These are phyloP conservation scores for Drosophila auraria DNA, from an alignment of 1,140 invertebrate species.

Conservation along the genomic window DNA sequence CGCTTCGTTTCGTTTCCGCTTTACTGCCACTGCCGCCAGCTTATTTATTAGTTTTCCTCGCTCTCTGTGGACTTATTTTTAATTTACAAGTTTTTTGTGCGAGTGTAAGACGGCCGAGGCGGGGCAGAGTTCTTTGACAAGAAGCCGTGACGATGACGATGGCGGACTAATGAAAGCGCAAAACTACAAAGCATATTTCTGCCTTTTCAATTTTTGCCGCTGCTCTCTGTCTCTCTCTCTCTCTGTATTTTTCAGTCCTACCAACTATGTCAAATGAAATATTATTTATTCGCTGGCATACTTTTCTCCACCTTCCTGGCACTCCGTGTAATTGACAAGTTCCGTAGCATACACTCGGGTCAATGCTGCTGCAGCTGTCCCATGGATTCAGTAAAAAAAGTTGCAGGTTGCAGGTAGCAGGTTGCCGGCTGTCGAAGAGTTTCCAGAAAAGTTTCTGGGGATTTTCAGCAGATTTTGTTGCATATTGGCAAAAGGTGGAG, in stretches of 20 bases:
- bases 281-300: conserved; percentile 53
- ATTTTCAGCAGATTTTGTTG: conserved; percentile 36
- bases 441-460: conserved; percentile 26
- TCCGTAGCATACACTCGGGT: conserved; percentile 27
- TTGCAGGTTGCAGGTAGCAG: conserved; percentile 7
- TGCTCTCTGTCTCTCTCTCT: conserved; percentile 28
- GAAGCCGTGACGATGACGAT: conserved; percentile 29
- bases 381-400: conserved; percentile 17
- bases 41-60: conserved; percentile 60
- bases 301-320: conserved; percentile 24
- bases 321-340: conserved; percentile 54
- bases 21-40: conserved; percentile 34
- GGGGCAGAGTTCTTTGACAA: conserved; percentile 37
- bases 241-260: not conserved
- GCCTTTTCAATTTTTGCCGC: conserved; percentile 49
- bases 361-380: conserved; percentile 9
- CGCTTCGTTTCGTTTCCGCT: conserved; percentile 18
- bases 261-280: conserved; percentile 60
- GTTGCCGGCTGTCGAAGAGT: not conserved
- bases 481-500: not conserved
- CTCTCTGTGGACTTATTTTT: conserved; percentile 44
- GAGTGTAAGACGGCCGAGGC: conserved; percentile 21
- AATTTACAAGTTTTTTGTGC: conserved; percentile 43
- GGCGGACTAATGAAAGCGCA: conserved; percentile 46
- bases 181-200: conserved; percentile 56